These are phyloP conservation scores for Corvus moneduloides DNA, from an alignment of 2,113 vertebrate species.

Conservation along the genomic window DNA sequence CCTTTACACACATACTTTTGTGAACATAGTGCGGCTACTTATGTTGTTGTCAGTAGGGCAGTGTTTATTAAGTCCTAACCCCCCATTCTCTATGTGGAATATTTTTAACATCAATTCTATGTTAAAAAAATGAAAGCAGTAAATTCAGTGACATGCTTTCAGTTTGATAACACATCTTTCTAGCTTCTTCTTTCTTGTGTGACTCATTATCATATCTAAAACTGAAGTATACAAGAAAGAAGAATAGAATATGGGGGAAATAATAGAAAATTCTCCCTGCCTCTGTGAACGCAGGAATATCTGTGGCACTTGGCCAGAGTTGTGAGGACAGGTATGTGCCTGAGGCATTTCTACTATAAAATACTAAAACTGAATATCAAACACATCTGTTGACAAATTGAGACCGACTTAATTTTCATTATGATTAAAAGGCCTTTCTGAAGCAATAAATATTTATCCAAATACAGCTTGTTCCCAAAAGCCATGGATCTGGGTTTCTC, in stretches of 20 bases:
- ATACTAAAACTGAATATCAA: background rate
- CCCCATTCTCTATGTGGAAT: background rate
- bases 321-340: background rate
- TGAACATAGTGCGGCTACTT: background rate
- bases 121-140: background rate
- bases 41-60: background rate
- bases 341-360: background rate
- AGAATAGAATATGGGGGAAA: background rate
- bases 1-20: background rate
- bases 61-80: background rate
- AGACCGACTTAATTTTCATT: background rate
- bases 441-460: constrained; percentile 11
- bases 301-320: background rate
- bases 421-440: background rate
- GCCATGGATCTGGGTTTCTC: background rate
- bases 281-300: background rate
- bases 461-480: background rate
- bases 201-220: background rate
- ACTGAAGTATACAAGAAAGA: background rate
- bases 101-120: background rate
- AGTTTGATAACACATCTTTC: background rate
- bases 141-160: background rate
- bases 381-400: background rate
- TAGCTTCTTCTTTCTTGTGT: background rate
- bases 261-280: background rate